Evolutionary conservation across 53 echinoderm and acorn worm species (phyloP).

Genomic region (Stichopus horrens): DNA sequence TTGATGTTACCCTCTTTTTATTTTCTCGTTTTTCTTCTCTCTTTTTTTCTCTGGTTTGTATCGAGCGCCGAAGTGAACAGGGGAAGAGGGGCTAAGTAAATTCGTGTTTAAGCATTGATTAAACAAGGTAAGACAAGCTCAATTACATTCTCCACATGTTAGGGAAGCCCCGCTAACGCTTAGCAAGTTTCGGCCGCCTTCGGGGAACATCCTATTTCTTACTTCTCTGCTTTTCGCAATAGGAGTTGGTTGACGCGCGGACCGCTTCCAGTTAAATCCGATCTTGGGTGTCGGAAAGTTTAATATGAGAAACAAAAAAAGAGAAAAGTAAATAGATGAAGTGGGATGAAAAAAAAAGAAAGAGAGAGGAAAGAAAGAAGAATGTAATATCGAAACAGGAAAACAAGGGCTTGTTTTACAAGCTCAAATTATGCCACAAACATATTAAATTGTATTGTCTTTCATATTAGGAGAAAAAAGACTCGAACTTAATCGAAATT

Average conservation of each 20-base stretch:
- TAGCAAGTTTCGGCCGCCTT: constrained; percentile 37
- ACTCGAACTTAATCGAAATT: not conserved
- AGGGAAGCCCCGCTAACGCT: constrained; percentile 41
- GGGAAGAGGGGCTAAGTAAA: constrained; percentile 32
- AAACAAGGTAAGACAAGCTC: constrained; percentile 37
- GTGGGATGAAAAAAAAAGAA: not conserved
- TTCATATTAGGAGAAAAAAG: not conserved
- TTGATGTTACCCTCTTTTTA: too few species aligned
- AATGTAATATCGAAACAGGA: constrained; percentile 7
- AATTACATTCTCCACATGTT: constrained; percentile 38
- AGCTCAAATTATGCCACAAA: constrained; percentile 47
- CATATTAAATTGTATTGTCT: constrained; percentile 46
- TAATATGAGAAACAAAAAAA: constrained; percentile 24
- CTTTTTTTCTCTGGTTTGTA: not conserved
- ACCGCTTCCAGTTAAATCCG: constrained; percentile 26
- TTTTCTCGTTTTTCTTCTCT: not conserved
- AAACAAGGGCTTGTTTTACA: constrained; percentile 37
- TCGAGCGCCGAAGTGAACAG: constrained; percentile 37
- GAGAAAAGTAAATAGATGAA: too few species aligned
- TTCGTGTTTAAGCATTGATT: constrained; percentile 49
- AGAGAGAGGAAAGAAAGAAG: not conserved
- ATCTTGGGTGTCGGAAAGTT: constrained; percentile 45
- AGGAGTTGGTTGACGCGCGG: constrained; percentile 34
- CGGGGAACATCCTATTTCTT: constrained; percentile 22
- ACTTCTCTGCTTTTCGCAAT: not conserved